A percentile compares a stretch with the other conserved stretches of the same genome.
Conservation (phyloP, 2,888 invertebrate species). For the Euzetes globulus region DNA sequence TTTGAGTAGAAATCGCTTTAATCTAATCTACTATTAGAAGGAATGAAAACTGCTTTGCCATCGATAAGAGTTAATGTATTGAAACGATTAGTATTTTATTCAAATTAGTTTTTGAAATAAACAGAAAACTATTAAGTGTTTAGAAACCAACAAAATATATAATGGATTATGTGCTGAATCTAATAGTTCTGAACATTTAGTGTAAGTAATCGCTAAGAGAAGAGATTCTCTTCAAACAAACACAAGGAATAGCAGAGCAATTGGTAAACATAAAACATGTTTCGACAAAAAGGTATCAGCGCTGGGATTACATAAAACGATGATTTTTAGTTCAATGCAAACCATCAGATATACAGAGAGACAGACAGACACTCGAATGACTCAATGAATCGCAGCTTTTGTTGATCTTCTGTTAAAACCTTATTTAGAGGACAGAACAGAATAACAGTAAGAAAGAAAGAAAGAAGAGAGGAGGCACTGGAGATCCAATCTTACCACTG, state of each 20-base stretch:
- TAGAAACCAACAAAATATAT: background rate
- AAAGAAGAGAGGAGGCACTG: too few relatives aligned
- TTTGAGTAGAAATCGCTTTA: background rate
- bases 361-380: background rate
- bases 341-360: background rate
- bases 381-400: background rate
- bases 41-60: background rate
- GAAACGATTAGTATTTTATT: background rate
- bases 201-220: background rate
- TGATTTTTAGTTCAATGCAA: background rate
- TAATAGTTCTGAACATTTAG: background rate
- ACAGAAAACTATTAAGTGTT: background rate
- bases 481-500: too few relatives aligned
- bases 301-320: conserved; percentile 22
- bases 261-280: conserved; percentile 22
- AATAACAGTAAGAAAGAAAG: background rate
- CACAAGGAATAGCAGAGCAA: background rate
- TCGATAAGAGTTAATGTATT: background rate
- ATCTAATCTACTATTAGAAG: background rate
- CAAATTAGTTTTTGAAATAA: background rate
- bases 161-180: background rate
- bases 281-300: conserved; percentile 9
- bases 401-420: conserved; percentile 10
- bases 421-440: background rate
- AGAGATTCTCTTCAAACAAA: background rate